Percentiles rank a stretch among this genome's conserved stretches.
Conservation (phyloP, 2,888 invertebrate species). For the Drosophila monieri region DNA sequence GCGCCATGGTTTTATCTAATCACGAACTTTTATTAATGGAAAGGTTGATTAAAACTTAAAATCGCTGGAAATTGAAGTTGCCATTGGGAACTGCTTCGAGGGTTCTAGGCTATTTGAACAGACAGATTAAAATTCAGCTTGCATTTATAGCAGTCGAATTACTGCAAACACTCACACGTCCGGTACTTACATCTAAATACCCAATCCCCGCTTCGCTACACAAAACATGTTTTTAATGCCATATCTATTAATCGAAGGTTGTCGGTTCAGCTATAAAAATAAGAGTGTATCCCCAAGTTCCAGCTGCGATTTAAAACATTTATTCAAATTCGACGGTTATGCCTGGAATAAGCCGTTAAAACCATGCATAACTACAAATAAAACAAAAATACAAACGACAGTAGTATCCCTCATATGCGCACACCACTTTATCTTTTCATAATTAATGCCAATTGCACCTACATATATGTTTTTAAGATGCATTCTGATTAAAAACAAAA, state of each 20-base stretch:
- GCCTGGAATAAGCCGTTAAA: constrained; percentile 6
- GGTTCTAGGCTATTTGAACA: neutral
- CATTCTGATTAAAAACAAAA: neutral
- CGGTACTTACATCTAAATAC: constrained; percentile 5
- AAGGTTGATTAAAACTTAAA: constrained; percentile 21
- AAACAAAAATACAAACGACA: neutral
- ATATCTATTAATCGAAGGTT: constrained; percentile 21
- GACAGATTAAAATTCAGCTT: neutral
- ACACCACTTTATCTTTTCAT: neutral
- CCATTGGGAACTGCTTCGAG: neutral
- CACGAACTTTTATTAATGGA: constrained; percentile 15
- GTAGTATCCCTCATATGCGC: neutral
- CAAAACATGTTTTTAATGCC: constrained; percentile 16
- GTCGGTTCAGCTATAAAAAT: constrained; percentile 5
- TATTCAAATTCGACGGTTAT: constrained; percentile 1
- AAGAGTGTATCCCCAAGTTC: constrained; percentile 10
- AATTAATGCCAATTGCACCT: neutral
- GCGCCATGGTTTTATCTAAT: constrained; percentile 38
- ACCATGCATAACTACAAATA: neutral
- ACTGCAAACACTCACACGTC: neutral
- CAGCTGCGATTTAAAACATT: constrained; percentile 3
- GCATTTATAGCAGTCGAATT: neutral
- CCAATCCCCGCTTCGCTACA: constrained; percentile 1
- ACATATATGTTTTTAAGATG: neutral
- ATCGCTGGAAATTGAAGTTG: constrained; percentile 21